Evolutionary conservation across 2,888 invertebrate species (phyloP), one percentile per base, ranked within the genome.

Genomic region (Drosophila bunnanda): DNA sequence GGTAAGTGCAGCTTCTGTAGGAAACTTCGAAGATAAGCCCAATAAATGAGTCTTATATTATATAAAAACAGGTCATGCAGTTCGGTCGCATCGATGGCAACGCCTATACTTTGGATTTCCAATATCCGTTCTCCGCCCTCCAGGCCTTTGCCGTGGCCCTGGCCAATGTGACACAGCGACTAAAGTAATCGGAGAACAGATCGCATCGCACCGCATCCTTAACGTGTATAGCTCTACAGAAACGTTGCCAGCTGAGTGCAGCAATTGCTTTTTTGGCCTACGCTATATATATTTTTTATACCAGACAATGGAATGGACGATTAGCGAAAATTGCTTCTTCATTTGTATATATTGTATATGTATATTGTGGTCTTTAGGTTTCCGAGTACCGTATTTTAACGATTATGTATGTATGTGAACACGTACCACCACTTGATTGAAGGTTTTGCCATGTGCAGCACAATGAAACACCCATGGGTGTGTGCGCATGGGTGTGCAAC

Each of bases 71-170:
- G 98, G 99, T 99, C 72, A 99, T 99, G 98, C 99, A 99, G 93
- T 99, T 99, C 93, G 99, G 99, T 13, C 95, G 99, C 71, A 99
- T 99, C 88, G 99, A 99, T 93, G 98, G 97, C 85, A 99, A 99
- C 92, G 98, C 99, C 48, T 99, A 99, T 93, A 99, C 99, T 0
- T 93, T 99, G 90, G 99, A 99, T 94, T 99, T 99, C 93, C 98
- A 99, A 93, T 98, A 98, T 93, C 99, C 99, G 34, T 99, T 99
- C 94, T 98, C 98, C 67, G 98, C 99, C 79, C 95, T 99, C 75
- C 99, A 99, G 93, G 99, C 99, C 67, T 99, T 99, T 93, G 98
- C 98, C 61, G 99, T 99, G 70, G 99, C 99, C 76, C 94, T 99
- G 90, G 93, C 93, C 54, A 93, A 93, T 86, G 92, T 93, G 39